Conservation (phyloP, 2,888 invertebrate species). For the Cheilosia variabilis region DNA sequence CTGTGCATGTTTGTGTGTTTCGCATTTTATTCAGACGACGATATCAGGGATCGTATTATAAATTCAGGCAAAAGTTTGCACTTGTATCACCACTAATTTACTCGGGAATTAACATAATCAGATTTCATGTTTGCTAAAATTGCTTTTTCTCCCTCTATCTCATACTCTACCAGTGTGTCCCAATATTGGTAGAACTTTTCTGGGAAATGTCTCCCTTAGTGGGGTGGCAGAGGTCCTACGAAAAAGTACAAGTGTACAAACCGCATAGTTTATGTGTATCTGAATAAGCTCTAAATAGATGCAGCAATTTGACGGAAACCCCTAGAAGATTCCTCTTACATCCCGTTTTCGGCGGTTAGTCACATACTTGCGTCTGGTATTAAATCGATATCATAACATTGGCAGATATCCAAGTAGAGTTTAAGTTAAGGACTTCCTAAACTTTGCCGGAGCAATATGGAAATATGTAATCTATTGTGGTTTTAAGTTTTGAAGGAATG, state of each 20-base stretch:
- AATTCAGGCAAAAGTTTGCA: slow-evolving; percentile 71
- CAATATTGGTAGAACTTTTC: not conserved
- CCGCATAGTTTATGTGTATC: slow-evolving; percentile 53
- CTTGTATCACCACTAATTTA: slow-evolving; percentile 64
- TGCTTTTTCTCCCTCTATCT: slow-evolving; percentile 4
- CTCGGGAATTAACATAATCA: slow-evolving; percentile 71
- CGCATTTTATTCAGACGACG: slow-evolving; percentile 42
- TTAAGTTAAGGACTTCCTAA: slow-evolving; percentile 33
- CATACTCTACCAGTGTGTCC: too few relatives aligned
- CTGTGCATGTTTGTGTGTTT: slow-evolving; percentile 33
- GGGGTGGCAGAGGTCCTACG: not conserved
- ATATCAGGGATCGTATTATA: slow-evolving; percentile 72
- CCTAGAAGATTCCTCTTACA: slow-evolving; percentile 1
- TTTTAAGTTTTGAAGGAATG: slow-evolving; percentile 32
- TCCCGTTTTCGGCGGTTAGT: slow-evolving; percentile 5
- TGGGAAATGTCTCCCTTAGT: not conserved
- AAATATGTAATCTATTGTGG: slow-evolving; percentile 46
- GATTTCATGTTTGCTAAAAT: slow-evolving; percentile 65
- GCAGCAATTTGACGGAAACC: slow-evolving; percentile 22
- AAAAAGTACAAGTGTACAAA: slow-evolving; percentile 18
- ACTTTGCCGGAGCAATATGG: slow-evolving; percentile 37
- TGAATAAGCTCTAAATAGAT: slow-evolving; percentile 43
- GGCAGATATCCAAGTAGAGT: slow-evolving; percentile 32
- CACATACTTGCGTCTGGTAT: slow-evolving; percentile 17
- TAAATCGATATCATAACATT: slow-evolving; percentile 56